These are phyloP conservation scores for Apistogramma diplotaenia DNA, from an alignment of 2,113 vertebrate genomes.

Conservation along the genomic window DNA sequence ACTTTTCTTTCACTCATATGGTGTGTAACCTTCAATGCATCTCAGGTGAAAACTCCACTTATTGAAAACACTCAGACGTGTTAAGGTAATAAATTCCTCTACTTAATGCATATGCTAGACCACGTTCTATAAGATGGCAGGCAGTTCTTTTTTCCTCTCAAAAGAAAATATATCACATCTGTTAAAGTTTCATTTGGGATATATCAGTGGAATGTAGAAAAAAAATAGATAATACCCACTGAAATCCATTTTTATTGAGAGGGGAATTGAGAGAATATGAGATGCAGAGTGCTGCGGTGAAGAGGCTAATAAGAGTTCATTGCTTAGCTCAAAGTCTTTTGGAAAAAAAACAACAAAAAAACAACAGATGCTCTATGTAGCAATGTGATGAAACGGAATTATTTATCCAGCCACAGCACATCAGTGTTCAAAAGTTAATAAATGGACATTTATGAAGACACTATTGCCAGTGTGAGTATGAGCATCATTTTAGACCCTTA, in stretches of 20 bases:
- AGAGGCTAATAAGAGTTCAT: slow-evolving; percentile 65
- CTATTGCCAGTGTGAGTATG: neutral
- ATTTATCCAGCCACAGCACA: slow-evolving; percentile 47
- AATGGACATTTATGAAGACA: slow-evolving; percentile 43
- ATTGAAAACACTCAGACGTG: neutral
- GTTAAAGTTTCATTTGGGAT: slow-evolving; percentile 34
- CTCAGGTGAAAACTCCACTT: neutral
- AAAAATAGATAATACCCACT: slow-evolving; percentile 44
- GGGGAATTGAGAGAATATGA: slow-evolving; percentile 55
- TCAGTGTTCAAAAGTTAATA: slow-evolving; percentile 21
- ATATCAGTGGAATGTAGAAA: slow-evolving; percentile 32
- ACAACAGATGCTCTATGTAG: slow-evolving; percentile 32
- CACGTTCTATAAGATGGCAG: neutral
- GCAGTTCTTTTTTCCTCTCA: neutral
- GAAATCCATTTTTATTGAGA: slow-evolving; percentile 61
- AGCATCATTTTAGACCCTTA: slow-evolving; percentile 20
- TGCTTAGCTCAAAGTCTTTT: slow-evolving; percentile 19
- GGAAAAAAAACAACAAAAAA: neutral
- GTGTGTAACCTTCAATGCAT: neutral
- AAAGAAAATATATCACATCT: slow-evolving; percentile 19
- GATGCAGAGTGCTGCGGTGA: slow-evolving; percentile 45
- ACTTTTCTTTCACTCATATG: neutral
- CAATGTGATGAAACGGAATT: slow-evolving; percentile 61
- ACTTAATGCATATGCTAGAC: neutral
- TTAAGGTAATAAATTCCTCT: neutral